Base-by-base conservation (phyloP, 1,140 invertebrate species). In the Lasioglossum baleicum region DNA sequence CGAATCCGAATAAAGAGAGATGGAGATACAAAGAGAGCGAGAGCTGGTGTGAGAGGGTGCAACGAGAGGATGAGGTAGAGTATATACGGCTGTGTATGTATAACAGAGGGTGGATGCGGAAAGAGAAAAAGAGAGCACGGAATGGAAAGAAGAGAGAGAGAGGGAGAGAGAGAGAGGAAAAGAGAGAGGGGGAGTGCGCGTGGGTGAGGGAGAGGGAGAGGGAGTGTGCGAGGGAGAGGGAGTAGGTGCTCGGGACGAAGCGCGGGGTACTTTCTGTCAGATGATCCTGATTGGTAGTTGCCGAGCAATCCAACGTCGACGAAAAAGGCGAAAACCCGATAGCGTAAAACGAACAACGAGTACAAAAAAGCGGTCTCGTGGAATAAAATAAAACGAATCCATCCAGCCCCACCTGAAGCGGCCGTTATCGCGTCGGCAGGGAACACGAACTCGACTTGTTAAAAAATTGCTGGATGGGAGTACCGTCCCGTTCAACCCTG, bases 221-320 rank as follows among this genome's bases (percentile, higher is more conserved):
- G 67, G 73, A 71, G 78, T 72, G 74, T 70, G 72, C 63, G 81
- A 53, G 58, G 22, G 58, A 71, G 78, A 74, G 80, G 78, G 73
- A 85, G 81, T 82, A 74, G 87, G 87, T 85, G 78, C 81, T 83
- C 75, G 83, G 67, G 77, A 77, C 70, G 83, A 64, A 61, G 81
- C 66, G 85, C 83, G 88, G 88, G 85, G 86, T 84, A 85, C 80
- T 90, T 88, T 84, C 90, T 92, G 92, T 91, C 91, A 91, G 92
- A 92, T 91, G 91, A 92, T 92, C 91, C 92, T 92, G 92, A 92
- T 92, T 92, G 92, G 92, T 92, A 91, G 92, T 92, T 92, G 92
- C 91, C 86, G 88, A 90, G 90, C 90, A 89, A 92, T 92, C 88
- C 86, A 88, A 86, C 88, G 85, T 87, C 85, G 75, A 84, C 79